Evolutionary conservation across 2,113 vertebrate species (phyloP), one percentile per base, ranked within the genome.

Genomic region (Hyperopisus bebe): DNA sequence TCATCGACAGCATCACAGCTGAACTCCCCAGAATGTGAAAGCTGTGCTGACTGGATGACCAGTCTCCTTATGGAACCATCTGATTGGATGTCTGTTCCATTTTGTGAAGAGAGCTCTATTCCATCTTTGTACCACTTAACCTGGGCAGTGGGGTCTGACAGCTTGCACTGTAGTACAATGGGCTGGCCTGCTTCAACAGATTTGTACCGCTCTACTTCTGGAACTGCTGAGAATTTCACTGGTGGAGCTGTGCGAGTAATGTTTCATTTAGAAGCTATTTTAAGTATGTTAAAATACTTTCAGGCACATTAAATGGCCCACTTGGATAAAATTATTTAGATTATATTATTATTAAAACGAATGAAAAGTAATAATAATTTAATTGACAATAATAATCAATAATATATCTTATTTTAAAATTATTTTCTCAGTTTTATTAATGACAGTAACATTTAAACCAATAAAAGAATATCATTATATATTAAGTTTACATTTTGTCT

Each of bases 101-200:
- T 92, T 82, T 94, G 89, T 90, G 93, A 90, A 86, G 51, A 90
- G 47, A 95, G 91, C 87, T 94, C 90, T 47, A 92, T 91, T 90
- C 94, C 95, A 46, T 96, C 95, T 93, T 95, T 96, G 91, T 93
- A 89, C 95, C 96, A 95, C 91, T 91, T 92, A 89, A 97, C 94
- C 55, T 93, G 92, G 39, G 92, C 93, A 86, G 89, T 83, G 55
- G 95, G 87, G 51, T 95, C 94, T 90, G 96, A 95, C 53, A 95
- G 92, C 91, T 96, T 94, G 90, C 95, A 95, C 58, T 95, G 95
- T 89, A 96, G 92, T 90, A 93, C 89, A 91, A 96, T 91, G 44
- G 95, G 94, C 77, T 92, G 93, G 89, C 94, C 94, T 91, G 93
- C 93, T 94, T 95, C 95, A 89, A 95, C 91, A 87, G 92, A 93